Evolutionary conservation across 2,888 invertebrate genomes (phyloP).

Genomic region (Caenorhabditis sp.): DNA sequence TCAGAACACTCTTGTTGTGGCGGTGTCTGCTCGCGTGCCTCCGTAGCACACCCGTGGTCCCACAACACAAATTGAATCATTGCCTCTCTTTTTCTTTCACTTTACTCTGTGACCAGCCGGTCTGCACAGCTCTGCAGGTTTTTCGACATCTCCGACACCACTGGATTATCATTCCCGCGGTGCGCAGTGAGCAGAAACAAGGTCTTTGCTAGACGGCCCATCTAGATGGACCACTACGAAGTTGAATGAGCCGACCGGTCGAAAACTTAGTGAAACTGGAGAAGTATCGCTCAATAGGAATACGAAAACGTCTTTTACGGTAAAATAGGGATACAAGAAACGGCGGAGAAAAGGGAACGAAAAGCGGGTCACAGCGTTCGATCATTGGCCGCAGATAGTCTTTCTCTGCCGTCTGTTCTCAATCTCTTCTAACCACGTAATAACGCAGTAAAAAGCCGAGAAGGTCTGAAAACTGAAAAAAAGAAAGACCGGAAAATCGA

Average conservation of each 20-base stretch:
- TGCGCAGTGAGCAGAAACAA: conserved; percentile 3
- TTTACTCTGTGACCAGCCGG: conserved; percentile 32
- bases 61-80: conserved; percentile 54
- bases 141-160: neutral
- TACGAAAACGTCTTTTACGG: too few species aligned
- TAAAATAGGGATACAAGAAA: neutral
- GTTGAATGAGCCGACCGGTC: too few species aligned
- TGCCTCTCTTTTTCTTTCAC: conserved; percentile 40
- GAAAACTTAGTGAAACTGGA: conserved; percentile 7
- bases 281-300: too few species aligned
- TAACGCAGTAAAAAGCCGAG: neutral
- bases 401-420: too few species aligned
- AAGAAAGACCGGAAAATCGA: neutral
- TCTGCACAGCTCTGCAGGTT: neutral
- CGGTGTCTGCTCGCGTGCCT: conserved; percentile 2
- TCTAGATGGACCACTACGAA: neutral
- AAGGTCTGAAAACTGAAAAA: neutral
- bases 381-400: neutral
- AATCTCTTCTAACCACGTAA: neutral
- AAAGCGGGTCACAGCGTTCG: conserved; percentile 1
- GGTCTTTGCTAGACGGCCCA: neutral
- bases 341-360: neutral
- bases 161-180: conserved; percentile 5
- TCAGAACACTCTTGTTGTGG: conserved; percentile 22
- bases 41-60: conserved; percentile 13